These are phyloP conservation scores for Chrysocyon brachyurus DNA, from an alignment of 2,797 vertebrate species.

Conservation along the genomic window DNA sequence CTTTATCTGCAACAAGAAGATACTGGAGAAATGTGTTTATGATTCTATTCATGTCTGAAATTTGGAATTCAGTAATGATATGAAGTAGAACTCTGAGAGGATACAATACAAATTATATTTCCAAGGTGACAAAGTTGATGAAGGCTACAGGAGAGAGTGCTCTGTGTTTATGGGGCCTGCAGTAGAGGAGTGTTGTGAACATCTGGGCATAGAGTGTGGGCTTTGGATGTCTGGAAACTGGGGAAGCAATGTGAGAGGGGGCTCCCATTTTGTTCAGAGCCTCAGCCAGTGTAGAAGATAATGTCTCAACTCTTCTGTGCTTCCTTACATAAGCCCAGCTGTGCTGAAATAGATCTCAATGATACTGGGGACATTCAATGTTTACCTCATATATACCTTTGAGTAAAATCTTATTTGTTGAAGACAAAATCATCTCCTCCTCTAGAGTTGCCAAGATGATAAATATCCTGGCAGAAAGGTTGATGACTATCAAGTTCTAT, in stretches of 20 bases:
- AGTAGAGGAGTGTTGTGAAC: neutral
- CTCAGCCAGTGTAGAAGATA: neutral
- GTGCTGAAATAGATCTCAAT: constrained; percentile 52
- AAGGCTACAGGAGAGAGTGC: neutral
- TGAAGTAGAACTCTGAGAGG: neutral
- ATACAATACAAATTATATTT: neutral
- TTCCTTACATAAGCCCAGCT: constrained; percentile 57
- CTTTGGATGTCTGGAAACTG: neutral
- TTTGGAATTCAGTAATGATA: neutral
- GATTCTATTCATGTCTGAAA: neutral
- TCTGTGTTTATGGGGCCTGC: neutral
- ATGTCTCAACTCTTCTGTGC: neutral
- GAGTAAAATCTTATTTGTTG: constrained; percentile 75
- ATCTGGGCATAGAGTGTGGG: neutral
- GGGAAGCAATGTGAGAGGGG: neutral
- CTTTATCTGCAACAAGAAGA: neutral
- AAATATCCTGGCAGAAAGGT: constrained; percentile 65
- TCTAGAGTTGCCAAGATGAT: constrained; percentile 84
- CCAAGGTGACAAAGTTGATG: neutral
- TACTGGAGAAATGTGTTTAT: neutral
- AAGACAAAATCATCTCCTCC: constrained; percentile 65
- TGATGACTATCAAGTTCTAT: constrained; percentile 79
- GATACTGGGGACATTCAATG: constrained; percentile 47
- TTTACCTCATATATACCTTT: constrained; percentile 68
- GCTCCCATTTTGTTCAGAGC: neutral